Conservation (phyloP, 2,797 vertebrate species). For the Acanthornis magna region DNA sequence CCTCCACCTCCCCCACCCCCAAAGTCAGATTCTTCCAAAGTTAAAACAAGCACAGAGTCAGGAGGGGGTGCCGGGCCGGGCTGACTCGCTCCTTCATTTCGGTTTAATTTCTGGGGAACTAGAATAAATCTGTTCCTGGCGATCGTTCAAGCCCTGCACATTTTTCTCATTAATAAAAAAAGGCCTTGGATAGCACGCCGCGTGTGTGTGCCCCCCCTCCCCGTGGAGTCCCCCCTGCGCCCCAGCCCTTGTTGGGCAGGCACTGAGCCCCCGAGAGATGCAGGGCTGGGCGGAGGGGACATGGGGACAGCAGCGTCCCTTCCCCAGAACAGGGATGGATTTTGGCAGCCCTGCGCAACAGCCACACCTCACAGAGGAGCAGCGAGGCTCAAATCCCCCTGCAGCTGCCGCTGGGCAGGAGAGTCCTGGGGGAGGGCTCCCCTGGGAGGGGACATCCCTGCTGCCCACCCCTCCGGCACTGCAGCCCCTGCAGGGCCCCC, state of each 20-base stretch:
- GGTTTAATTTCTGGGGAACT: conserved; percentile 78
- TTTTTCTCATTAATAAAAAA: conserved; percentile 83
- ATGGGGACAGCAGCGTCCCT: not conserved
- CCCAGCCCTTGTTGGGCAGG: not conserved
- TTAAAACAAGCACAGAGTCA: conserved; percentile 79
- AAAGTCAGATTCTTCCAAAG: conserved; percentile 79
- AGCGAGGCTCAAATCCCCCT: not conserved
- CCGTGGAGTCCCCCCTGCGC: not conserved
- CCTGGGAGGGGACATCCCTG: not conserved
- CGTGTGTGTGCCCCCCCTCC: conserved; percentile 50
- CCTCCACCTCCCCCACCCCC: conserved; percentile 43
- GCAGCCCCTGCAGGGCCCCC: not conserved
- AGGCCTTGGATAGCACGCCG: conserved; percentile 69
- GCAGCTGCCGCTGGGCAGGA: conserved; percentile 23
- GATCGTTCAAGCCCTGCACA: conserved; percentile 78
- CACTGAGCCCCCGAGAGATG: not conserved
- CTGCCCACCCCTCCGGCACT: fast-evolving
- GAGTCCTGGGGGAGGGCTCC: not conserved
- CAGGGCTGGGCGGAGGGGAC: not conserved
- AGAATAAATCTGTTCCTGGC: conserved; percentile 77
- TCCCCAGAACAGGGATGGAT: not conserved
- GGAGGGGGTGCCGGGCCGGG: conserved; percentile 62
- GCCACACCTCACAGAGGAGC: not conserved
- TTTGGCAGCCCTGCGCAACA: fast-evolving
- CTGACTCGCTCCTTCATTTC: conserved; percentile 71